phyloP scores from a whole-genome alignment of 2,888 invertebrate species.

The Reticulitermes lucifugus region DNA sequence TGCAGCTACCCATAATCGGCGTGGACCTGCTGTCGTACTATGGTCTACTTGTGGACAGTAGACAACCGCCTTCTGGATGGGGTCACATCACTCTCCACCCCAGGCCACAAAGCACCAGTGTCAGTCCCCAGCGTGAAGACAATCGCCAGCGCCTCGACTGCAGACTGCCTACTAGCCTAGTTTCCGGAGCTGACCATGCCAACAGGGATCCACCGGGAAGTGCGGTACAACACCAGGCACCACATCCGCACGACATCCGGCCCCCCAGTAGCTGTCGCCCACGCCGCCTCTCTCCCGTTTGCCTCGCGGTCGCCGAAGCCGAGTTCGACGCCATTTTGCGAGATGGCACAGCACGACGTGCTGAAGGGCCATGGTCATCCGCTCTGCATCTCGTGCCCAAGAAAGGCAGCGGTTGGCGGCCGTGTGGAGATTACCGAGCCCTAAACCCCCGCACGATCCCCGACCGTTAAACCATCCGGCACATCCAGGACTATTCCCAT shows the following conservation, averaged over 20 bases:
- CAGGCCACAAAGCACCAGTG: not conserved
- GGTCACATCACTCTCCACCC: conserved; percentile 34
- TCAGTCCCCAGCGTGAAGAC: not conserved
- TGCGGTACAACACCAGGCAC: conserved; percentile 49
- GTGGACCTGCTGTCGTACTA: conserved; percentile 50
- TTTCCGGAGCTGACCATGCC: conserved; percentile 42
- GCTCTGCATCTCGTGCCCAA: conserved; percentile 58
- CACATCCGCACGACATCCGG: conserved; percentile 57
- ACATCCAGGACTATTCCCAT: conserved; percentile 54
- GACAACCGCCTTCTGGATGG: conserved; percentile 54
- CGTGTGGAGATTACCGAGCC: conserved; percentile 61
- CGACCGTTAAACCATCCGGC: conserved; percentile 59
- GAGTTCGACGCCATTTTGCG: conserved; percentile 58
- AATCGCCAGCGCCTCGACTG: not conserved
- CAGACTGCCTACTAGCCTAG: conserved; percentile 3
- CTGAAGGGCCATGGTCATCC: conserved; percentile 58
- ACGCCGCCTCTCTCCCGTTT: conserved; percentile 54
- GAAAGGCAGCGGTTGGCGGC: conserved; percentile 57
- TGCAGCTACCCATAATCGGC: too few relatives aligned
- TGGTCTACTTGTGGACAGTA: conserved; percentile 57
- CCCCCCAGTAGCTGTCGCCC: conserved; percentile 54
- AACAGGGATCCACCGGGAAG: not conserved
- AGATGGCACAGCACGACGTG: conserved; percentile 56
- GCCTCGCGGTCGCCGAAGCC: conserved; percentile 56
- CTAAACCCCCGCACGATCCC: conserved; percentile 59